These are phyloP conservation scores for Dipodomys stephensi DNA, from an alignment of 2,113 vertebrate species.

Conservation along the genomic window DNA sequence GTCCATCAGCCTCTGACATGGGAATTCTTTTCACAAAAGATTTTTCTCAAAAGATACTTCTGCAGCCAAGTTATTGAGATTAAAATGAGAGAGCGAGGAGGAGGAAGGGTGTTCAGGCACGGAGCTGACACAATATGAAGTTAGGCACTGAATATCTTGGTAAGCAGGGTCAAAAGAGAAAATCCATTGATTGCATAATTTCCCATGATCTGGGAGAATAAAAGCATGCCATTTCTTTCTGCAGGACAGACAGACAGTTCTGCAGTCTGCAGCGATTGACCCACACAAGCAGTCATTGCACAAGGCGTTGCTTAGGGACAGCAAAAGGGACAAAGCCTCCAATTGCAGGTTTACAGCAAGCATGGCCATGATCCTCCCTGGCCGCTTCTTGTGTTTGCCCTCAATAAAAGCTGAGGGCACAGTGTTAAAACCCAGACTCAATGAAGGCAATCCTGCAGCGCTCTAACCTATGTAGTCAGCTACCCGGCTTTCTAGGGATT, in stretches of 20 bases:
- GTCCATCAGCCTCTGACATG: slow-evolving; percentile 27
- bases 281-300: background rate
- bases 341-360: slow-evolving; percentile 29
- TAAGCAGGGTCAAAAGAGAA: slow-evolving; percentile 64
- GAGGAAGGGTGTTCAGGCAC: background rate
- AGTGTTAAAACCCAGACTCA: slow-evolving; percentile 41
- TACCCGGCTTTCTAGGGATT: slow-evolving; percentile 44
- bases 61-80: slow-evolving; percentile 48
- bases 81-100: slow-evolving; percentile 45
- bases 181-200: slow-evolving; percentile 17
- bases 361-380: background rate
- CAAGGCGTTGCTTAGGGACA: background rate
- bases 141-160: slow-evolving; percentile 59
- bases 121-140: background rate
- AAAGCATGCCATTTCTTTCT: background rate
- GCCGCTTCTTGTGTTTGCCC: slow-evolving; percentile 49
- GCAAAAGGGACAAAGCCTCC: slow-evolving; percentile 22
- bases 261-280: background rate
- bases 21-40: slow-evolving; percentile 48
- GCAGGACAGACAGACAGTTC: background rate
- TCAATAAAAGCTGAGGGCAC: slow-evolving; percentile 63
- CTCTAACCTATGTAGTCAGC: background rate
- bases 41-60: slow-evolving; percentile 60
- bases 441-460: slow-evolving; percentile 14
- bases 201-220: background rate